These are phyloP conservation scores for Ctenochaetus hawaiiensis DNA, from an alignment of 2,797 vertebrate genomes.

Conservation along the genomic window DNA sequence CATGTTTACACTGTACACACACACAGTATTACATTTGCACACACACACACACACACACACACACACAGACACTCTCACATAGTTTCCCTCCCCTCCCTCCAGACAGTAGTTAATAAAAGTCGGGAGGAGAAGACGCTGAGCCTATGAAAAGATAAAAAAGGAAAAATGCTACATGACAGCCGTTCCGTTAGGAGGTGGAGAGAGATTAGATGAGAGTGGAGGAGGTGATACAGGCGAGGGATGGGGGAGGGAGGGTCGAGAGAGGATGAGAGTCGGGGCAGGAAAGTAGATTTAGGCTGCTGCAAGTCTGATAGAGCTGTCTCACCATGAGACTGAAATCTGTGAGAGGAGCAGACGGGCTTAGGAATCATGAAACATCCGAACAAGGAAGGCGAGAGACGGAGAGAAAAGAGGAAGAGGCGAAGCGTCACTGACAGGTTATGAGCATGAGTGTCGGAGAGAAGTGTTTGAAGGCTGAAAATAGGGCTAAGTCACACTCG, in stretches of 20 bases:
- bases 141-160: conserved; percentile 20
- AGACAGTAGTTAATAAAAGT: conserved; percentile 66
- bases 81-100: conserved; percentile 2
- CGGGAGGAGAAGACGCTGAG: conserved; percentile 53
- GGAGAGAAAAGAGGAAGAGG: conserved; percentile 55
- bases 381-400: conserved; percentile 49
- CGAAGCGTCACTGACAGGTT: conserved; percentile 66
- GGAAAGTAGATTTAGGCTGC: conserved; percentile 61
- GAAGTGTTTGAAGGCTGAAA: conserved; percentile 70
- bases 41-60: neutral
- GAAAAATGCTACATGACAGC: conserved; percentile 57
- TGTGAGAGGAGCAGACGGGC: conserved; percentile 41
- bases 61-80: conserved; percentile 1
- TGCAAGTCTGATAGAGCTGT: conserved; percentile 62
- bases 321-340: conserved; percentile 58
- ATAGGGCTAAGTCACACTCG: conserved; percentile 57
- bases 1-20: conserved; percentile 15
- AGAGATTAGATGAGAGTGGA: conserved; percentile 57
- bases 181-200: conserved; percentile 25
- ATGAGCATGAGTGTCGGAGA: conserved; percentile 61
- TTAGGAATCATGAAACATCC: conserved; percentile 63
- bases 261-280: conserved; percentile 28
- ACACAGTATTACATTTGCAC: neutral
- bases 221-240: conserved; percentile 49
- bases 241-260: conserved; percentile 14